These are phyloP conservation scores for Steatornis caripensis DNA, from an alignment of 2,113 vertebrate species.

Conservation along the genomic window DNA sequence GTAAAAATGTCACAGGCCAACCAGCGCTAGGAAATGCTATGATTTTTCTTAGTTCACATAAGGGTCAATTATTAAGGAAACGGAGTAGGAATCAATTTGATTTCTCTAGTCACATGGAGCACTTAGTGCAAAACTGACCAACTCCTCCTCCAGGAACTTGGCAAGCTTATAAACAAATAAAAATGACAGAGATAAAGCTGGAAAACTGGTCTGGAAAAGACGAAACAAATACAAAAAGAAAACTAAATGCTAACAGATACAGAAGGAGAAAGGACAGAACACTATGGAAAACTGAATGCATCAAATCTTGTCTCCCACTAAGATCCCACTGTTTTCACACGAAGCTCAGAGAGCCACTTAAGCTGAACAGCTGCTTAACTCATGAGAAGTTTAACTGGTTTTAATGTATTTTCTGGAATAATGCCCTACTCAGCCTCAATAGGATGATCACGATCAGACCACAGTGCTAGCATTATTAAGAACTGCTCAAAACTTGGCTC, in stretches of 20 bases:
- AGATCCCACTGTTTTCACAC: background rate
- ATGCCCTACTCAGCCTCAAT: background rate
- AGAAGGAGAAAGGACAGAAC: background rate
- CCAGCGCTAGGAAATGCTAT: background rate
- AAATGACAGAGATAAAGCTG: background rate
- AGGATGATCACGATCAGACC: background rate
- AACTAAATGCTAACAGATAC: background rate
- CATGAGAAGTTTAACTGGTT: background rate
- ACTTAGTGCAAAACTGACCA: background rate
- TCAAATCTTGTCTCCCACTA: background rate
- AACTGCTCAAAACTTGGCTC: background rate
- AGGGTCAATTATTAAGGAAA: background rate
- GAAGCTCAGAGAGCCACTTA: background rate
- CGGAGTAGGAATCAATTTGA: background rate
- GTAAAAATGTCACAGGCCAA: background rate
- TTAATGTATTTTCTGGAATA: background rate
- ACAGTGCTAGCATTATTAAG: background rate
- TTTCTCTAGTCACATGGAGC: background rate
- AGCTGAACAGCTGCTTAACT: background rate
- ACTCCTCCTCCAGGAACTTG: background rate
- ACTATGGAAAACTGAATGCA: background rate
- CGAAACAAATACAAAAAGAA: background rate
- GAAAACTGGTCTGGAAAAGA: background rate
- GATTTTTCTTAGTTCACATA: background rate
- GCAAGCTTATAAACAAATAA: background rate